Conservation (phyloP, 2,797 vertebrate genomes). For the Muscicapa striata region DNA sequence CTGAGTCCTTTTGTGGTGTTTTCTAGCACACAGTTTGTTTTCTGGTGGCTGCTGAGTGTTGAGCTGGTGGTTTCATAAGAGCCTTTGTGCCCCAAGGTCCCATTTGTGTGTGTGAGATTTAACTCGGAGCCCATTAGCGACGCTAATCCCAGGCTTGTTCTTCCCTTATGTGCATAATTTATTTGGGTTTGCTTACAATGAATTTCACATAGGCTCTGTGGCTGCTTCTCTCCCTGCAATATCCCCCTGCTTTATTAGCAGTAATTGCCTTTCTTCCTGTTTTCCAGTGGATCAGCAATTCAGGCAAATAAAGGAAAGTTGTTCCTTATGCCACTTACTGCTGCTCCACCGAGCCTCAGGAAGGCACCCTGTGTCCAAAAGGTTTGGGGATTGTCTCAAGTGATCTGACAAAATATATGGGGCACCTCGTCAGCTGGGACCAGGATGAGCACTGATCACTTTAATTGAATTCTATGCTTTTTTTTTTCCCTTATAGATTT, state of each 20-base stretch:
- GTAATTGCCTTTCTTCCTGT: neutral
- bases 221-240: neutral
- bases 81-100: neutral
- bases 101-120: neutral
- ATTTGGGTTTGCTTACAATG: conserved; percentile 14
- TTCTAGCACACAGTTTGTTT: neutral
- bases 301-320: neutral
- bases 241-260: neutral
- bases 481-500: neutral
- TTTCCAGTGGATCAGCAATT: neutral
- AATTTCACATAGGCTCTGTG: neutral
- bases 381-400: neutral
- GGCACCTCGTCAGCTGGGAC: neutral
- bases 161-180: conserved; percentile 15
- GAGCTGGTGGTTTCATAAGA: neutral
- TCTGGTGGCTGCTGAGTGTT: neutral
- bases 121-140: neutral
- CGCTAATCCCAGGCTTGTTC: neutral
- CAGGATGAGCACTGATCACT: neutral
- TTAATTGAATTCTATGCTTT: neutral
- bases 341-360: neutral
- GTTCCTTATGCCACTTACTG: neutral
- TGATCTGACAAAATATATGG: neutral
- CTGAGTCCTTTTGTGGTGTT: neutral
- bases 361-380: neutral